Evolutionary conservation across 2,888 invertebrate genomes (phyloP), one percentile per base, ranked within the genome.

Genomic region (Microplitis deprimator): DNA sequence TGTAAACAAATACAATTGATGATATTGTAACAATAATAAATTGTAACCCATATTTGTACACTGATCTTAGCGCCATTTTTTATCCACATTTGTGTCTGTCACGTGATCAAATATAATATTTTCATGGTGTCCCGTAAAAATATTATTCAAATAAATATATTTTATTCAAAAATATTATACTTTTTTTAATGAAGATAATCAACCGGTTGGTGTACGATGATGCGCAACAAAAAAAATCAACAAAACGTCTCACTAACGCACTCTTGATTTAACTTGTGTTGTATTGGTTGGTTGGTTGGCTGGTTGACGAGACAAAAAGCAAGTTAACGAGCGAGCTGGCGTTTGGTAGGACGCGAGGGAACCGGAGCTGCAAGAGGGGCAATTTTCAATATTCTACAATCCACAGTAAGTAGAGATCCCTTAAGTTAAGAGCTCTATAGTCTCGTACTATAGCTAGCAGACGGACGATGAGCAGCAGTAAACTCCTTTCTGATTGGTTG

Each of bases 1-100:
- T 94, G 94, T 94, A 94, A 94, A 94, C 94, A 94, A 94, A 93
- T 93, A 93, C 93, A 93, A 93, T 93, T 93, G 93, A 93, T 93
- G 93, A 92, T 92, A 92, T 91, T 92, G 91, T 90, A 91, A 90
- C 90, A 90, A 89, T 90, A 91, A 90, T 90, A 90, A 89, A 91
- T 91, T 90, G 90, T 91, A 90, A 90, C 90, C 90, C 91, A 91
- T 91, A 91, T 91, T 91, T 90, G 91, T 90, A 90, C 90, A 87
- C 90, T 90, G 90, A 90, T 91, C 91, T 92, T 92, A 92, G 92
- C 92, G 92, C 92, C 92, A 92, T 92, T 91, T 91, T 91, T 80
- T 80, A 29, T 91, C 88, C 90, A 90, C 87, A 89, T 80, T 81
- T 82, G 50, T 50, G 50, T 50, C 50, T 50, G 91, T 92, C 92